A percentile compares a stretch with the other conserved stretches of the same genome.
Conservation (phyloP, 2,113 vertebrate genomes). For the Serinus canaria region DNA sequence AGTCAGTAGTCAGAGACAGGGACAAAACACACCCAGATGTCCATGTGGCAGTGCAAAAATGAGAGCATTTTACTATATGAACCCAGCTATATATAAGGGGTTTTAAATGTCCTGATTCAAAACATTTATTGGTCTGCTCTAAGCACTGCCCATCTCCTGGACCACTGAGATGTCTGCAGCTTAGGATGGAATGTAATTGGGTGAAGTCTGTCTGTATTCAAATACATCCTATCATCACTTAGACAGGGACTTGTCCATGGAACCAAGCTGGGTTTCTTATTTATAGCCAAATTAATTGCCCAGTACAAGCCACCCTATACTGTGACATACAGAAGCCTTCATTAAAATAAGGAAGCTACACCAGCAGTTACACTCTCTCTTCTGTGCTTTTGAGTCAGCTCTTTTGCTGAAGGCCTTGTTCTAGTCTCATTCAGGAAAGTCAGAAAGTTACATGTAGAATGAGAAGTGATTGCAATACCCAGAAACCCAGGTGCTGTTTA, state of each 20-base stretch:
- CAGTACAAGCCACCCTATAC: not conserved
- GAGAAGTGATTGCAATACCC: not conserved
- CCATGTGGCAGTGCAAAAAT: not conserved
- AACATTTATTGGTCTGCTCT: not conserved
- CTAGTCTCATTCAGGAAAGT: not conserved
- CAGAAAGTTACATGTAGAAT: not conserved
- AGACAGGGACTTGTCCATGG: not conserved
- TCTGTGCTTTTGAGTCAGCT: not conserved
- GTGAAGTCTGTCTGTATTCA: not conserved
- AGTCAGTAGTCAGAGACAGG: not conserved
- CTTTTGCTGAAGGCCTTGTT: not conserved
- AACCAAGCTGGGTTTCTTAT: not conserved
- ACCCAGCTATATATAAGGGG: not conserved
- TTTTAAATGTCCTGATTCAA: not conserved
- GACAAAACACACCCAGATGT: not conserved
- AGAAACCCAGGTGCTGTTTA: not conserved
- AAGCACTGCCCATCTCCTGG: not conserved
- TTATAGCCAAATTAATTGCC: not conserved
- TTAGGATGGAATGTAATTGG: not conserved
- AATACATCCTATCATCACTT: not conserved
- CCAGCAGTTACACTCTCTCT: not conserved
- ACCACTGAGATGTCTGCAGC: not conserved
- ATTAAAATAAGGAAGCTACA: slow-evolving; percentile 10
- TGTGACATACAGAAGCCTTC: not conserved
- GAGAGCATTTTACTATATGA: not conserved